Evolutionary conservation across 2,797 vertebrate species (phyloP).

Genomic region (Poecilia wingei): DNA sequence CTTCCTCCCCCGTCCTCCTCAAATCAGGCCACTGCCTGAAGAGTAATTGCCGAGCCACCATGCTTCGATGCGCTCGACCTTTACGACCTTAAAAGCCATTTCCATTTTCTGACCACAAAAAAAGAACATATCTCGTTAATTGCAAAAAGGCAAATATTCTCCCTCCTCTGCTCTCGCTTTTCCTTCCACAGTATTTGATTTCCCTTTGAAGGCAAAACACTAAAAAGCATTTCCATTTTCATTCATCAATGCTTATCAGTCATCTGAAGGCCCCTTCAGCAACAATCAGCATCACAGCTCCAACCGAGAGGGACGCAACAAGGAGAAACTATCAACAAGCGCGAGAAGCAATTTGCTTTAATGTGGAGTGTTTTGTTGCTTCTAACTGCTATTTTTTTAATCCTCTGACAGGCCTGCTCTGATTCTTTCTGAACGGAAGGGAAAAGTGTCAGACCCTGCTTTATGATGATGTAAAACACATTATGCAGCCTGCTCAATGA

Average conservation of each 20-base stretch:
- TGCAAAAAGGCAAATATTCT: constrained; percentile 79
- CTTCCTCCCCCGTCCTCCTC: constrained; percentile 23
- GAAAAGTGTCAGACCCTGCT: constrained; percentile 26
- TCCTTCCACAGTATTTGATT: constrained; percentile 52
- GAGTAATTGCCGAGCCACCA: constrained; percentile 83
- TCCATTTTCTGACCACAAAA: constrained; percentile 81
- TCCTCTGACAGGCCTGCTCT: constrained; percentile 63
- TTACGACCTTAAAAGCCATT: constrained; percentile 85
- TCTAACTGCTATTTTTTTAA: constrained; percentile 60
- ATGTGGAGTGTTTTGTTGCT: constrained; percentile 66
- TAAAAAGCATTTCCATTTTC: constrained; percentile 83
- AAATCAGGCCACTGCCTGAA: constrained; percentile 61
- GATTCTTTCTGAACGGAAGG: constrained; percentile 35
- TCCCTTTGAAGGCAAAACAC: constrained; percentile 77
- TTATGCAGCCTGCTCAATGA: background rate
- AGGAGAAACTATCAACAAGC: constrained; percentile 60
- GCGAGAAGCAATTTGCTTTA: constrained; percentile 65
- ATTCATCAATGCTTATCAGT: constrained; percentile 82
- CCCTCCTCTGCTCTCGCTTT: constrained; percentile 37
- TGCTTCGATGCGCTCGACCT: constrained; percentile 85
- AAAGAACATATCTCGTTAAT: constrained; percentile 82
- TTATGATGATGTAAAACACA: constrained; percentile 19
- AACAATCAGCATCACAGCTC: constrained; percentile 68
- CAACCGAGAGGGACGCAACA: constrained; percentile 50
- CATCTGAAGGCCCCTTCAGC: constrained; percentile 73